These are phyloP conservation scores for Chrysodeixis includens DNA, from an alignment of 2,888 invertebrate species.

Conservation along the genomic window DNA sequence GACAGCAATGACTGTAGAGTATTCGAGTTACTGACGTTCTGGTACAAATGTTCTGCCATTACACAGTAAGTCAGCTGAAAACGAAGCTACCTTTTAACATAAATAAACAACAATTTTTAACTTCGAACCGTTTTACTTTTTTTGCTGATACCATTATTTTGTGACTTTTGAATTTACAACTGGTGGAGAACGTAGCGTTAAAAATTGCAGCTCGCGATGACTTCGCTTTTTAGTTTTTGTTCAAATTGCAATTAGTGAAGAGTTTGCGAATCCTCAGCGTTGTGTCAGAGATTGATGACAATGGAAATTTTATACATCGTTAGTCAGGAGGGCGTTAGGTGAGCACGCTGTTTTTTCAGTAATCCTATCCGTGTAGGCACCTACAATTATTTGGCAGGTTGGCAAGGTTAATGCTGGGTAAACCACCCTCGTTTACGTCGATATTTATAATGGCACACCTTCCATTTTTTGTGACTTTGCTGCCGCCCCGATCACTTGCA, in stretches of 20 bases:
- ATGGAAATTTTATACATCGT: slow-evolving; percentile 89
- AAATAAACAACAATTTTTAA: slow-evolving; percentile 53
- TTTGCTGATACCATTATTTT: slow-evolving; percentile 61
- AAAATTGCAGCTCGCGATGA: slow-evolving; percentile 85
- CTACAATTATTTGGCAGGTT: slow-evolving; percentile 74
- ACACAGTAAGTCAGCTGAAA: slow-evolving; percentile 27
- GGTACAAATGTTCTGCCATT: slow-evolving; percentile 32
- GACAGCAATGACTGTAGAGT: neutral
- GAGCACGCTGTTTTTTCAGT: slow-evolving; percentile 85
- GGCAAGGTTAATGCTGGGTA: slow-evolving; percentile 70
- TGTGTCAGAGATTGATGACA: slow-evolving; percentile 89
- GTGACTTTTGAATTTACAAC: slow-evolving; percentile 68
- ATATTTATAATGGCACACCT: slow-evolving; percentile 60
- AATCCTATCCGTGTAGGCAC: slow-evolving; percentile 80
- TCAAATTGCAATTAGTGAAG: slow-evolving; percentile 89
- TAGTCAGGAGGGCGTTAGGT: slow-evolving; percentile 86
- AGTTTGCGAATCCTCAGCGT: slow-evolving; percentile 87
- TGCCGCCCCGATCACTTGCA: slow-evolving; percentile 51
- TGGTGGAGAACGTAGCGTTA: slow-evolving; percentile 79
- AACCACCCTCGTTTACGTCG: slow-evolving; percentile 63
- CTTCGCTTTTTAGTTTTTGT: slow-evolving; percentile 87
- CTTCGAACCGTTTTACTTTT: slow-evolving; percentile 49
- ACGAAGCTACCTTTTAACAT: slow-evolving; percentile 26
- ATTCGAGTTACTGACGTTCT: neutral
- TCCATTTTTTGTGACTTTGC: slow-evolving; percentile 44